These are phyloP conservation scores for Philopotamus ludificatus DNA, from an alignment of 1,140 invertebrate species.

Conservation along the genomic window DNA sequence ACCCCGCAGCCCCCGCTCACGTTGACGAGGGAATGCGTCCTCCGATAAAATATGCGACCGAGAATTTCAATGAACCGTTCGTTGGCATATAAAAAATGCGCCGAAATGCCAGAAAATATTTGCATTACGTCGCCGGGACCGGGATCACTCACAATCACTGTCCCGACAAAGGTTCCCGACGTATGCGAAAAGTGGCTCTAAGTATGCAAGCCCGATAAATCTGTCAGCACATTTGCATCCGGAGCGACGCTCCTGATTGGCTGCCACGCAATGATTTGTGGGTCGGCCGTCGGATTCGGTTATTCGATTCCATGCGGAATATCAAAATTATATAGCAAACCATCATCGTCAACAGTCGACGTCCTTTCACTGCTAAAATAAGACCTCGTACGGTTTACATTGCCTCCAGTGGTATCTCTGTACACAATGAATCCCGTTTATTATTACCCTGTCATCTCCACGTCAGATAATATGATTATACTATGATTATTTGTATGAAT, in stretches of 20 bases:
- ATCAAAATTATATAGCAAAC: no score
- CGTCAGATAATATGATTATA: no score
- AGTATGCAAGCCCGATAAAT: conserved; percentile 40
- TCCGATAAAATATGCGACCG: background rate
- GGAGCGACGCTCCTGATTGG: conserved; percentile 36
- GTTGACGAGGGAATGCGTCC: no score
- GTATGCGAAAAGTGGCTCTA: conserved; percentile 20
- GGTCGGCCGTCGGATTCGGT: conserved; percentile 1
- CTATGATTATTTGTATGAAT: no score
- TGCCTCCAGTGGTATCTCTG: no score
- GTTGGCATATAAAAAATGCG: background rate
- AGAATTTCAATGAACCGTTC: background rate
- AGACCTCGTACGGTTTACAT: no score
- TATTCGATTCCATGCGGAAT: no score
- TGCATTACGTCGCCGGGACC: conserved; percentile 6
- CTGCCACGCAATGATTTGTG: conserved; percentile 32
- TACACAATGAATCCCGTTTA: no score
- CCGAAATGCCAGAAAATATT: background rate
- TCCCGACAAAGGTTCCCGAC: conserved; percentile 19
- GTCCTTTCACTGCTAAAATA: no score
- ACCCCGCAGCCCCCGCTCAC: no score
- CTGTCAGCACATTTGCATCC: conserved; percentile 39
- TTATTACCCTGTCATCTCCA: no score
- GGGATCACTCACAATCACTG: conserved; percentile 11
- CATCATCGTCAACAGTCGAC: no score